Evolutionary conservation across 2,113 vertebrate genomes (phyloP), one percentile per base, ranked within the genome.

Genomic region (zebrafish (Danio rerio)): DNA sequence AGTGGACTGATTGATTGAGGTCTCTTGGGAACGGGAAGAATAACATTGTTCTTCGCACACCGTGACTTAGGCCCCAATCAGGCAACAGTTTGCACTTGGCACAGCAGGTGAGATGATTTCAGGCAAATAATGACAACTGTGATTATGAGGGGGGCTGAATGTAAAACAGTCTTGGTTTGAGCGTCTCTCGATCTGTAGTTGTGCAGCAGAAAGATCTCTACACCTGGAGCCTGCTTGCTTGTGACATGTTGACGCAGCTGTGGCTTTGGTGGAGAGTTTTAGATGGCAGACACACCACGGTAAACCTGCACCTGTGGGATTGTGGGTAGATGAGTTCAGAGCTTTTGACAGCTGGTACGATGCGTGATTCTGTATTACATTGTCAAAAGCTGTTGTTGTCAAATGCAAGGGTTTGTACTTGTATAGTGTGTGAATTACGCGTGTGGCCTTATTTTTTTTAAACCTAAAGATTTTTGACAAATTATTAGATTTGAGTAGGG

Each of bases 161-260:
- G 68, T 43, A 73, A 84, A 86, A 65, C 66, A 62, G 21, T 61
- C 12, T 45, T 65, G 61, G 80, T 42, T 50, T 68, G 66, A 66
- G 81, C 20, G 66, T 58, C 43, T 61, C 43, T 61, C 40, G 21
- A 55, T 31, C 75, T 5, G 21, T 40, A 70, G 73, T 8, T 81
- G 72, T 80, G 78, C 70, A 58, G 21, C 10, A 43, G 77, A 72
- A 55, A 21, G 59, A 77, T 63, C 49, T 79, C 49, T 55, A 66
- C 47, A 47, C 65, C 50, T 72, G 72, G 40, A 20, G 6, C 5
- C 53, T 56, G 50, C 43, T 16, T 45, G 13, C 21, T 58, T 84
- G 82, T 75, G 84, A 87, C 79, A 83, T 92, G 92, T 92, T 92
- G 89, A 91, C 81, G 85, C 91, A 93, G 92, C 92, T 92, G 92